Base-by-base conservation (phyloP, 1,140 invertebrate genomes). In the Drosophila eugracilis region DNA sequence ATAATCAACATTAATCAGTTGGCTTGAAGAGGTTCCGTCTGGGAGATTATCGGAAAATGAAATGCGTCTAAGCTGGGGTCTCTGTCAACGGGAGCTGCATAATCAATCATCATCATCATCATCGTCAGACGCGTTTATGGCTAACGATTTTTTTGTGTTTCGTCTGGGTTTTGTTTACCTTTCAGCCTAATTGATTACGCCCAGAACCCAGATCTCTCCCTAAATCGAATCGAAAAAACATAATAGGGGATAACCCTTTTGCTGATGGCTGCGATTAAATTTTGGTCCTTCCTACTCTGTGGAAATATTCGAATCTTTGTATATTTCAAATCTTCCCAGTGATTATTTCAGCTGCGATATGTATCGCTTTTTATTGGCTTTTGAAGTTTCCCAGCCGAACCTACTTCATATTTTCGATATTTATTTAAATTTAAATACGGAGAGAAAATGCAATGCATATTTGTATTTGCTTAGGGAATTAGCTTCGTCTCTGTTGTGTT, bases 1-100 rank as follows among this genome's bases (percentile, higher is more conserved):
- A 86, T 86, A 86, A 88, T 86, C 83, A 85, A 60, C 83, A 86
- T 86, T 88, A 86, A 86, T 86, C 81, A 86, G 77, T 75, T 75
- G 70, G 71, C 72, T 45, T 66, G 55, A 75, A 75, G 72, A 74
- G 58, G 49, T 63, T 37, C 48, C 41, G 41, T 19, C 69, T 19
- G 41, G 30, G 17, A 59, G 77, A 76, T 88, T 88, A 88, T 88
- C 77, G 83, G 76, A 55, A 88, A 88, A 75, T 54, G 77, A 52
- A 79, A 66, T 77, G 78, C 60, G 77, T 62, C 55, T 54, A 55
- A 49, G 32, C 57, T 42, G 28, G 53, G 9, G 15, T 39, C 63
- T 32, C 70, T 74, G 66, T 73, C 76, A 62, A 69, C 78, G 57
- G 67, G 58, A 63, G 53, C 67, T 44, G 44, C 53, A 52, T 30